A percentile compares a stretch with the other conserved stretches of the same genome.
Evolutionary conservation across 2,113 vertebrate genomes (phyloP).

Genomic region (Malaclemys terrapin): DNA sequence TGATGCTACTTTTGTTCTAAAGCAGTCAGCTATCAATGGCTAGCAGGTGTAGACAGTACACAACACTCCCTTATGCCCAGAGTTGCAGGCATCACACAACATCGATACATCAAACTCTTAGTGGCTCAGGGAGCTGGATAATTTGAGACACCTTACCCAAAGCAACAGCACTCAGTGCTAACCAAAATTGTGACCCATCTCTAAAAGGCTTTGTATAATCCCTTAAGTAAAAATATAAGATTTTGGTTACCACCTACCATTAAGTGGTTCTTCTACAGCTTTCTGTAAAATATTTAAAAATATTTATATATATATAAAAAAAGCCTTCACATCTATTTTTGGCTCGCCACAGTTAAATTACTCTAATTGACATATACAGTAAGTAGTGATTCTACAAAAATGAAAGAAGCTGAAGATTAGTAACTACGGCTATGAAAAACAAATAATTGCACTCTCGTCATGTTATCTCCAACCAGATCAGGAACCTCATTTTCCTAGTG

Average conservation of each 20-base stretch:
- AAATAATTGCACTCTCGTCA: conserved; percentile 2
- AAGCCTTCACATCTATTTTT: conserved; percentile 76
- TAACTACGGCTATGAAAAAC: conserved; percentile 17
- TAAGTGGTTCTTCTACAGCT: conserved; percentile 88
- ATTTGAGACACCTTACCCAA: background rate
- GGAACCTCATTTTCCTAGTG: background rate
- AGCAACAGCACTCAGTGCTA: background rate
- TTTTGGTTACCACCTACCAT: conserved; percentile 82
- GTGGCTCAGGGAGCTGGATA: background rate
- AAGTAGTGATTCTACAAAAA: conserved; percentile 77
- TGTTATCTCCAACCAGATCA: background rate
- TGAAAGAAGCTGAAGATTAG: conserved; percentile 60
- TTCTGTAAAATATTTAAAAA: conserved; percentile 89
- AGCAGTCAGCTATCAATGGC: background rate
- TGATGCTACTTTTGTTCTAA: background rate
- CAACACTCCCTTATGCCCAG: background rate
- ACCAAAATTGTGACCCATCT: background rate
- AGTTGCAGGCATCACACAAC: conserved; percentile 4
- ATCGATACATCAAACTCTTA: background rate
- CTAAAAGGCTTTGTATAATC: background rate
- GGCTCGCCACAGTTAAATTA: conserved; percentile 77
- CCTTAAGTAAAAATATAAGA: conserved; percentile 62
- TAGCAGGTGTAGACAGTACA: background rate
- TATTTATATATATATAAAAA: conserved; percentile 52
- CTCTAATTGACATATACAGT: conserved; percentile 77